These are phyloP conservation scores for Enteromius radiatus DNA, from an alignment of 2,797 vertebrate species.

Conservation along the genomic window DNA sequence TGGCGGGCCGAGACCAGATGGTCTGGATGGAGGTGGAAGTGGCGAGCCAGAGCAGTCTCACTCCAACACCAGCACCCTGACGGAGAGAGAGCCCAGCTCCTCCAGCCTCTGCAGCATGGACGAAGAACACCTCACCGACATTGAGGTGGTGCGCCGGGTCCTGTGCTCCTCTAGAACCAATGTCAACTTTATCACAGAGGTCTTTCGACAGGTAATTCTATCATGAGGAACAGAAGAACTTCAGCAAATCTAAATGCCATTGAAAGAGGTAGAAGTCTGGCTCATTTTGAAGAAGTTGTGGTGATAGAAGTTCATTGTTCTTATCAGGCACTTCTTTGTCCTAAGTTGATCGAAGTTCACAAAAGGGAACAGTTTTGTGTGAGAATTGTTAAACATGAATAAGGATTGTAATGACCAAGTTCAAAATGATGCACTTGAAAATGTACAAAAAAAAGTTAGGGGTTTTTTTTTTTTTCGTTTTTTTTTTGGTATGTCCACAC, in stretches of 20 bases:
- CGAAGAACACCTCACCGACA: conserved; percentile 91
- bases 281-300: conserved; percentile 13
- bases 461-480: no score
- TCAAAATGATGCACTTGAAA: background rate
- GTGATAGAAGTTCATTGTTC: conserved; percentile 5
- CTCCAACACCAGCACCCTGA: conserved; percentile 97
- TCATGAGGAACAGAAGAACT: background rate
- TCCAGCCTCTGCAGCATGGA: conserved; percentile 98
- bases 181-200: conserved; percentile 97
- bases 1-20: conserved; percentile 75
- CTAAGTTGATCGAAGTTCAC: background rate
- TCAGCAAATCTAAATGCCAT: background rate
- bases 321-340: background rate
- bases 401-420: background rate
- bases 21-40: conserved; percentile 71
- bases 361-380: conserved; percentile 7
- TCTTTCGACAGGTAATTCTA: conserved; percentile 92
- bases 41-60: conserved; percentile 91
- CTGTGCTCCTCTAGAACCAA: conserved; percentile 93
- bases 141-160: conserved; percentile 88
- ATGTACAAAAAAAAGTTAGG: background rate
- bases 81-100: conserved; percentile 96
- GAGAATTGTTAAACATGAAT: conserved; percentile 3
- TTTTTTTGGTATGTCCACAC: no score
- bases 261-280: conserved; percentile 1